Percentiles rank a stretch among this genome's conserved stretches.
These are phyloP conservation scores for Aspidapion aeneum DNA, from an alignment of 2,888 invertebrate species.

Conservation along the genomic window DNA sequence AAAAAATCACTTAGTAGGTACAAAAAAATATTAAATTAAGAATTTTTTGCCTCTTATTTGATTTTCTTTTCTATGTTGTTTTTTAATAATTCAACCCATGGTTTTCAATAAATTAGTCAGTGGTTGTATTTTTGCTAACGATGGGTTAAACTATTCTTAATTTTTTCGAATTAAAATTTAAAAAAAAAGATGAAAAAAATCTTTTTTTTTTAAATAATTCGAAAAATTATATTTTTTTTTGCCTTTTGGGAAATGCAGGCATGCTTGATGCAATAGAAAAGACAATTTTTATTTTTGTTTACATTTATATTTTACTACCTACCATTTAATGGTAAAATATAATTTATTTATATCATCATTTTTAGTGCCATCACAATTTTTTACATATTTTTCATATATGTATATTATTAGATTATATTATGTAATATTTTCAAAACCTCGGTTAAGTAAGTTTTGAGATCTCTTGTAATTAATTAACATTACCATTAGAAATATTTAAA, in stretches of 20 bases:
- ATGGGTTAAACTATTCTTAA: too few species aligned
- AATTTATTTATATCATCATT: not conserved
- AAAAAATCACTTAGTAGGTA: too few species aligned
- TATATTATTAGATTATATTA: not conserved
- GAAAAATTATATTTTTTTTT: constrained; percentile 23
- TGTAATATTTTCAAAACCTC: not conserved
- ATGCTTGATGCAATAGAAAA: constrained; percentile 33
- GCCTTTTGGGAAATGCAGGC: constrained; percentile 48
- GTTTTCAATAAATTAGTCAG: too few species aligned
- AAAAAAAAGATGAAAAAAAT: too few species aligned
- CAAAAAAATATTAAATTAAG: too few species aligned
- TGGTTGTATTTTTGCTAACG: too few species aligned
- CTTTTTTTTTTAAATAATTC: too few species aligned
- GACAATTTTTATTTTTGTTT: constrained; percentile 14
- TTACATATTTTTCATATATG: too few species aligned
- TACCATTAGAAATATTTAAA: not conserved
- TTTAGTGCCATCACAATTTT: not conserved
- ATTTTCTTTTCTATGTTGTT: too few species aligned
- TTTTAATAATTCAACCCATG: too few species aligned
- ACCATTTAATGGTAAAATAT: not conserved
- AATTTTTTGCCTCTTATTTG: too few species aligned
- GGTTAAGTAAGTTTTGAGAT: not conserved
- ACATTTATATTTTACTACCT: not conserved
- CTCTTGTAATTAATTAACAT: not conserved
- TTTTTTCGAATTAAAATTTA: too few species aligned